These are phyloP conservation scores for Carettochelys insculpta DNA, from an alignment of 2,113 vertebrate species.

Conservation along the genomic window DNA sequence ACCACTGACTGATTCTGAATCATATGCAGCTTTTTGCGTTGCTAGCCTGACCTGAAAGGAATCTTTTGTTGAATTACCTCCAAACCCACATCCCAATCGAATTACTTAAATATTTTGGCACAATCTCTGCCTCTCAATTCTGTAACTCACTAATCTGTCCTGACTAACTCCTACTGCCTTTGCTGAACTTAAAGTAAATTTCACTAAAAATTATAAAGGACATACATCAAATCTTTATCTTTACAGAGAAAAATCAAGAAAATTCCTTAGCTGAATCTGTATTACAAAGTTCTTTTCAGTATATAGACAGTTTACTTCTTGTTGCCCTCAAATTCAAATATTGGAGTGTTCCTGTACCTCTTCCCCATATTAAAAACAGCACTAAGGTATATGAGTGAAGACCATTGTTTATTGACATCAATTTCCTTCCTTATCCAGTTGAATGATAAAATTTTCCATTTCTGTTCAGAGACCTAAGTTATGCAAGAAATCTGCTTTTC, in stretches of 20 bases:
- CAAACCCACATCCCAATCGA: background rate
- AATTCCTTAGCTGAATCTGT: background rate
- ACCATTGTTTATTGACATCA: background rate
- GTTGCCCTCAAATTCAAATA: background rate
- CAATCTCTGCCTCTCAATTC: background rate
- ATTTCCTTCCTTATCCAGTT: background rate
- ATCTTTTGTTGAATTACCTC: background rate
- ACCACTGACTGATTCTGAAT: background rate
- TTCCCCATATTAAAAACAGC: background rate
- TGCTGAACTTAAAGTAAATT: background rate
- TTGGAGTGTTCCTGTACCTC: background rate
- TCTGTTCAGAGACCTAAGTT: background rate
- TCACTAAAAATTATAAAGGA: background rate
- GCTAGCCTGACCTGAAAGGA: background rate
- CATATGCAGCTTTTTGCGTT: no score
- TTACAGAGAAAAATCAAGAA: background rate
- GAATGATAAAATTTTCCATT: background rate
- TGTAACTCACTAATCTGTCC: background rate
- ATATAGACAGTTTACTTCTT: background rate
- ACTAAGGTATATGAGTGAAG: background rate
- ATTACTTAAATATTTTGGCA: background rate
- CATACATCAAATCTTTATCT: background rate
- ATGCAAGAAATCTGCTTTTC: background rate
- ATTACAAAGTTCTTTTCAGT: background rate
- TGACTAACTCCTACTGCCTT: background rate